Base-by-base conservation (phyloP, 2,888 invertebrate genomes). In the Amblyteles armatorius region DNA sequence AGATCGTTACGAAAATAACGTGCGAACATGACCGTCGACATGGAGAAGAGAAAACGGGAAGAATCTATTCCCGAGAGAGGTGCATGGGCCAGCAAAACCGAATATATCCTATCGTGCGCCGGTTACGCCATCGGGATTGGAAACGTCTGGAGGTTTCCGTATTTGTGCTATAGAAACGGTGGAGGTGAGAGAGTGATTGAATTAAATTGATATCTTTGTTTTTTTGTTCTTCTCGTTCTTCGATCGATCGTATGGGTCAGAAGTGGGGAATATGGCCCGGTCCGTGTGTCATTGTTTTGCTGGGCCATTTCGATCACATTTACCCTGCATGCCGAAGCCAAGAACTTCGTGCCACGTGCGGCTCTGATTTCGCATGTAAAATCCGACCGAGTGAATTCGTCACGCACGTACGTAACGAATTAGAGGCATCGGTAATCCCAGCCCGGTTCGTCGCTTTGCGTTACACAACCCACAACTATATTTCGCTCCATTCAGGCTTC, bases 121-220 rank as follows among this genome's bases (percentile, higher is more conserved):
- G 98, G 98, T 33, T 97, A 97, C 91, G 97, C 97, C 5, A 97
- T 98, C 74, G 98, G 98, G 68, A 96, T 98, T 82, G 97, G 98
- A 82, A 98, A 98, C 93, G 96, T 98, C 13, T 97, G 97, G 97
- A 95, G 98, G 87, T 98, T 98, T 94, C 98, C 98, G 0, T 98
- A 98, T 92, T 94, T 98, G 80, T 97, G 97, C 92, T 98, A 97
- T 93, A 96, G 97, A 91, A 98, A 97, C 93, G 98, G 98, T 19
- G 98, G 98, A 93, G 98, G 97, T 97, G 92, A 94, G 94, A 68
- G 13, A 69, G 69, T 84, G 67, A 57, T 29, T 84, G 74, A 29
- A 36, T 69, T 26, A 29, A 48, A 19, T 22, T 36, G n/a, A 57
- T 65, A 16, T 29, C 33, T 60, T 40, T 55, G 2, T 26, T 29